Evolutionary conservation across 1,140 invertebrate species (phyloP).

Genomic region (Antheraea pernyi): DNA sequence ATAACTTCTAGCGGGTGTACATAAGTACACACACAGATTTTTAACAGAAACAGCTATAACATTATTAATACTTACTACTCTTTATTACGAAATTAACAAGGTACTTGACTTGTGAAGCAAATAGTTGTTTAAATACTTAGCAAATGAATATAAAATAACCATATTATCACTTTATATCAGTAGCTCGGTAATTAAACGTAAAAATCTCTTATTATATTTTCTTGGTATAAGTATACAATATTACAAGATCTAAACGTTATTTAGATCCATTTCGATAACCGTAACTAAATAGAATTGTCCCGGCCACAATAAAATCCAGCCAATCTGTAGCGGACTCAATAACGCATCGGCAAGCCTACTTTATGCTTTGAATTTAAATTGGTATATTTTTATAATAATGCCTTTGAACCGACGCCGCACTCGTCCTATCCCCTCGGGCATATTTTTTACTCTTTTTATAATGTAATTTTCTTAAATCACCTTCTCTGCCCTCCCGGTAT

Average conservation of each 20-base stretch:
- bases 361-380: conserved; percentile 74
- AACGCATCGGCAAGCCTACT: conserved; percentile 26
- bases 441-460: conserved; percentile 68
- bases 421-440: conserved; percentile 43
- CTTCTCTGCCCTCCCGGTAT: conserved; percentile 31
- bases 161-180: no score
- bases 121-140: no score
- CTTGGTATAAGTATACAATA: no score
- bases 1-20: no score
- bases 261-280: conserved; percentile 4
- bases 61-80: no score
- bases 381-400: conserved; percentile 73
- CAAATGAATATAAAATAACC: no score
- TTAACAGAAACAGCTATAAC: no score
- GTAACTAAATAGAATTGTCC: conserved; percentile 8
- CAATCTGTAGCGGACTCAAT: conserved; percentile 14
- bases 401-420: conserved; percentile 56
- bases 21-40: no score
- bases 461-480: conserved; percentile 77
- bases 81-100: no score
- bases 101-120: no score
- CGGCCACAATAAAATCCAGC: conserved; percentile 10
- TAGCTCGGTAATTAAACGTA: no score
- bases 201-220: no score
- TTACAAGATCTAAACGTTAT: not conserved